A percentile compares a stretch with the other conserved stretches of the same genome.
Evolutionary conservation across 2,113 vertebrate genomes (phyloP).

Genomic region (Clarias macrocephalus): DNA sequence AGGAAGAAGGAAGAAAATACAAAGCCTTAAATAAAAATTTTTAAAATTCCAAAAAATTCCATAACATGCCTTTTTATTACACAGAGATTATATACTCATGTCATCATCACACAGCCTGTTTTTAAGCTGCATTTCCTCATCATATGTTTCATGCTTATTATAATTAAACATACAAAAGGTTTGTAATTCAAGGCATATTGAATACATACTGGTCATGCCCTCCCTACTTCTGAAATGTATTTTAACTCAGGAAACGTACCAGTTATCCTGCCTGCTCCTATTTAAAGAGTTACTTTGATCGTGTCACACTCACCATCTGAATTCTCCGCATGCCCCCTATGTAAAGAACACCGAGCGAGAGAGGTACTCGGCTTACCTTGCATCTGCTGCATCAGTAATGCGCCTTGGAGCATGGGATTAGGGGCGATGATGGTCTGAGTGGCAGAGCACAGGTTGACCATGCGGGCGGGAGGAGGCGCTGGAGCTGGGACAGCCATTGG

Average conservation of each 20-base stretch:
- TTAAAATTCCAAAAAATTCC: too few species aligned
- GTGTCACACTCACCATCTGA: neutral
- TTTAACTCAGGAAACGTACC: neutral
- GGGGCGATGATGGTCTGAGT: slow-evolving; percentile 82
- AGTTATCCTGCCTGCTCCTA: neutral
- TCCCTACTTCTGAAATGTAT: neutral
- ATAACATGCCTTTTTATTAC: neutral
- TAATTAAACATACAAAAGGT: neutral
- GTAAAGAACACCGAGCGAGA: neutral
- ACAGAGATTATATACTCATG: neutral
- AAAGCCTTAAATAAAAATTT: neutral
- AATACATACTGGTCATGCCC: neutral
- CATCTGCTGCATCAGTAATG: slow-evolving; percentile 93
- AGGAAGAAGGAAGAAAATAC: neutral
- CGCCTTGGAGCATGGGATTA: slow-evolving; percentile 89
- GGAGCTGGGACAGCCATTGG: slow-evolving; percentile 65
- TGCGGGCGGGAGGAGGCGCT: slow-evolving; percentile 74
- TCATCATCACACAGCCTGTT: neutral
- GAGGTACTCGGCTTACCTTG: slow-evolving; percentile 79
- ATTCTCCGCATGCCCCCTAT: neutral
- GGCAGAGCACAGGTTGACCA: slow-evolving; percentile 84
- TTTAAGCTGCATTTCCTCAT: too few species aligned
- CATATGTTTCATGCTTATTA: neutral
- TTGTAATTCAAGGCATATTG: neutral
- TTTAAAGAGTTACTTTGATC: neutral